These are phyloP conservation scores for Catharus fuscescens DNA, from an alignment of 2,113 vertebrate genomes.

Conservation along the genomic window DNA sequence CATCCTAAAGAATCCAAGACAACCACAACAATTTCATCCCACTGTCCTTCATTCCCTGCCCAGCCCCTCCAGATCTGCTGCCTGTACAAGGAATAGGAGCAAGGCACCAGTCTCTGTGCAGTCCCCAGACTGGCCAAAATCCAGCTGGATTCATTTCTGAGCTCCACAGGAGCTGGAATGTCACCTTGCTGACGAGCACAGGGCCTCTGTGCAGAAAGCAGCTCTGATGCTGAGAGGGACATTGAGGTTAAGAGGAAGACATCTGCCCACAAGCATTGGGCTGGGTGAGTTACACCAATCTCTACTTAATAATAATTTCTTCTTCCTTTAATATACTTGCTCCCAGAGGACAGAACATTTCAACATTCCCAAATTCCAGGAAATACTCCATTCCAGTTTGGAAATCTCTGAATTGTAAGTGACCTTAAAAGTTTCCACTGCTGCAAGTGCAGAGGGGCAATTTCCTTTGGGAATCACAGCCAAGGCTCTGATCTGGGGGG, in stretches of 20 bases:
- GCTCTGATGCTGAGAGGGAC: background rate
- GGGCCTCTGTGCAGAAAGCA: background rate
- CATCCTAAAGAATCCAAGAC: background rate
- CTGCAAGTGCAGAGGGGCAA: background rate
- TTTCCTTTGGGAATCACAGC: background rate
- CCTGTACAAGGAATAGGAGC: background rate
- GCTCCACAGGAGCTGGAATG: background rate
- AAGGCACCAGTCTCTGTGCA: background rate
- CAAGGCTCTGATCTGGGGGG: background rate
- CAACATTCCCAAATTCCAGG: background rate
- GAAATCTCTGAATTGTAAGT: background rate
- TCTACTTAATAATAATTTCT: background rate
- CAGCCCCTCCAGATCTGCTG: background rate
- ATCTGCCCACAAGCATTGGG: rapidly evolving
- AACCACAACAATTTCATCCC: background rate
- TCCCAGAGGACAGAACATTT: background rate
- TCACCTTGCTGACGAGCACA: background rate
- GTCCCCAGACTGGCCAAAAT: background rate
- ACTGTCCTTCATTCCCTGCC: background rate
- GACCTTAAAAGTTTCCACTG: background rate
- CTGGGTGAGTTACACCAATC: background rate
- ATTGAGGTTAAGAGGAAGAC: background rate
- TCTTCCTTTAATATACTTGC: background rate
- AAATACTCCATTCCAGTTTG: background rate
- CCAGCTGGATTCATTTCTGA: background rate